These are phyloP conservation scores for Leiothrix lutea DNA, from an alignment of 2,113 vertebrate genomes.

Conservation along the genomic window DNA sequence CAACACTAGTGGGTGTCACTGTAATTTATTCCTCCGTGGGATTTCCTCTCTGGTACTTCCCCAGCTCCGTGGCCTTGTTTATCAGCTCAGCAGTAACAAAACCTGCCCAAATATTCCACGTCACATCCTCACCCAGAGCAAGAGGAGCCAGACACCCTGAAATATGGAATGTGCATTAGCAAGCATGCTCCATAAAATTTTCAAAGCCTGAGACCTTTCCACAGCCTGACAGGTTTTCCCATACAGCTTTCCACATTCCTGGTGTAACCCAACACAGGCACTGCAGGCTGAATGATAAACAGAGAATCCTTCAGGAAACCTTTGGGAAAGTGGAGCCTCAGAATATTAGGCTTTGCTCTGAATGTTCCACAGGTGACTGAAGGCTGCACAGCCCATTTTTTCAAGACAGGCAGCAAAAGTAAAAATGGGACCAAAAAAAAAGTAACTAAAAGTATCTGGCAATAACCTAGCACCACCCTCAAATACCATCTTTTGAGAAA, in stretches of 20 bases:
- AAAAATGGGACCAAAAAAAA: background rate
- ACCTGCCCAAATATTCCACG: accelerated
- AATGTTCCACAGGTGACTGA: background rate
- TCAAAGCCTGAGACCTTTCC: constrained; percentile 25
- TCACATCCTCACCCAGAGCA: background rate
- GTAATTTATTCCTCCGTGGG: background rate
- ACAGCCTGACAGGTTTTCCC: constrained; percentile 49
- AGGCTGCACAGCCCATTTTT: background rate
- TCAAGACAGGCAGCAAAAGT: background rate
- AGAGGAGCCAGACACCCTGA: background rate
- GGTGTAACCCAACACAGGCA: constrained; percentile 40
- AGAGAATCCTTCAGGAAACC: constrained; percentile 49
- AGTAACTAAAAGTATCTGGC: background rate
- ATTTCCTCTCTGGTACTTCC: background rate
- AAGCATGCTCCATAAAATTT: constrained; percentile 30
- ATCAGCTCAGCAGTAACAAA: background rate
- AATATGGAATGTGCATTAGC: constrained; percentile 49
- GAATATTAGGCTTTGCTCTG: background rate
- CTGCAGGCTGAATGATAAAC: constrained; percentile 26
- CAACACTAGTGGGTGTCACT: background rate
- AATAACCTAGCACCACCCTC: background rate
- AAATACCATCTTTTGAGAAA: background rate
- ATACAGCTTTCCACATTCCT: constrained; percentile 47
- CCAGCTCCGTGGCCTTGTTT: background rate
- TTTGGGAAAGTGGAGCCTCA: constrained; percentile 3